Base-by-base conservation (phyloP, 2,888 invertebrate species). In the Eurytoma californica region DNA sequence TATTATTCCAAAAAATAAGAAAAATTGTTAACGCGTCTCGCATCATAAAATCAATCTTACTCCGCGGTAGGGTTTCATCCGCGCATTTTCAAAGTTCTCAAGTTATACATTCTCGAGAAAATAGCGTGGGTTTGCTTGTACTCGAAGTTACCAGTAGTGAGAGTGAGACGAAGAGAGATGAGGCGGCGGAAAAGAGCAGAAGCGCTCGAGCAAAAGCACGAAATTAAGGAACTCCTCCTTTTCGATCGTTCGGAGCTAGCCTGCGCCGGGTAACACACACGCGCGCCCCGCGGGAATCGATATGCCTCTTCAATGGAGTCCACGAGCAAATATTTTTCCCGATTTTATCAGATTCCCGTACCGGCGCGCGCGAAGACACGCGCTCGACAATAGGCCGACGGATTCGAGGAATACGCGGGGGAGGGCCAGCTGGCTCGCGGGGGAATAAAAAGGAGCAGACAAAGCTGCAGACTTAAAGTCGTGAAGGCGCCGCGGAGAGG, bases 301-400 rank as follows among this genome's bases (percentile, higher is more conserved):
- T 80, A 72, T 63, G 66, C 66, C 66, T 77, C 72, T 65, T 73
- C 69, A 80, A 80, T 80, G 57, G 57, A 63, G 55, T 60, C 72
- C 67, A 65, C 77, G 72, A 73, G 77, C 77, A 80, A 80, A 80
- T 73, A 80, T 80, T 77, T 80, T 77, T 69, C 58, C 28, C 65
- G 65, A 77, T 65, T 73, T 61, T 80, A 80, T 80, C 80, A 66
- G 74, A 74, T 77, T 76, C 28, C 55, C 74, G 69, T 69, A 77
- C 67, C 66, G 49, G 47, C 14, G 66, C 58, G 69, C 24, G 14
- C 30, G 14, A 14, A 30, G 68, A 61, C 66, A 24, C 70, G 70
- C 68, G 70, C 73, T 68, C 65, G 65, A 74, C 77, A 80, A 80
- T 80, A 53, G 73, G 14, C 53, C 39, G 60, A 70, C 60, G 69